These are phyloP conservation scores for Poecilus cupreus DNA, from an alignment of 2,888 invertebrate genomes.

Conservation along the genomic window DNA sequence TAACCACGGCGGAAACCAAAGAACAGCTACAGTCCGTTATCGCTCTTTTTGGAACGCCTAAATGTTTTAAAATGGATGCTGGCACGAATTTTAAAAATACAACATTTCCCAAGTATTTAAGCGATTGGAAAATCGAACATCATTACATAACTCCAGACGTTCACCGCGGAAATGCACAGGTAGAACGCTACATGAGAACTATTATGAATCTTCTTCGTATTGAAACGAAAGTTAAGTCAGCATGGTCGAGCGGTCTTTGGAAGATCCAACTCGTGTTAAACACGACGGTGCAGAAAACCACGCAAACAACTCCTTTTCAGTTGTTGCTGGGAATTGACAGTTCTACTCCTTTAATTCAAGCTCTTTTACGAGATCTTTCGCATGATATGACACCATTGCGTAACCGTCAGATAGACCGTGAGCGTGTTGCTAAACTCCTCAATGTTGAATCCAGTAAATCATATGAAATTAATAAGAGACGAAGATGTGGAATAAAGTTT, in stretches of 20 bases:
- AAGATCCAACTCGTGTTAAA: conserved; percentile 63
- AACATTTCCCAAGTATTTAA: conserved; percentile 60
- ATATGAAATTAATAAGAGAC: not conserved
- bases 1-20: conserved; percentile 61
- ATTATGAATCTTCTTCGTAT: conserved; percentile 62
- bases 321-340: conserved; percentile 56
- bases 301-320: conserved; percentile 61
- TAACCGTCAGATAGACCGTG: not conserved
- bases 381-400: not conserved
- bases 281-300: conserved; percentile 63
- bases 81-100: conserved; percentile 61
- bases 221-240: conserved; percentile 60
- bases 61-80: no score
- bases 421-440: not conserved
- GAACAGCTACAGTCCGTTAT: conserved; percentile 58
- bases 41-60: conserved; percentile 62
- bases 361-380: not conserved
- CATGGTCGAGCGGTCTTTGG: conserved; percentile 62
- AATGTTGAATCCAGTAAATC: not conserved
- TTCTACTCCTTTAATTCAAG: not conserved
- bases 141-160: conserved; percentile 60
- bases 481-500: not conserved
- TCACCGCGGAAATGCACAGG: conserved; percentile 62
- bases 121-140: conserved; percentile 47
- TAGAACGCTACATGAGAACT: conserved; percentile 63